Base-by-base conservation (phyloP, 2,888 invertebrate genomes). In the Scaptomyza reducta region DNA sequence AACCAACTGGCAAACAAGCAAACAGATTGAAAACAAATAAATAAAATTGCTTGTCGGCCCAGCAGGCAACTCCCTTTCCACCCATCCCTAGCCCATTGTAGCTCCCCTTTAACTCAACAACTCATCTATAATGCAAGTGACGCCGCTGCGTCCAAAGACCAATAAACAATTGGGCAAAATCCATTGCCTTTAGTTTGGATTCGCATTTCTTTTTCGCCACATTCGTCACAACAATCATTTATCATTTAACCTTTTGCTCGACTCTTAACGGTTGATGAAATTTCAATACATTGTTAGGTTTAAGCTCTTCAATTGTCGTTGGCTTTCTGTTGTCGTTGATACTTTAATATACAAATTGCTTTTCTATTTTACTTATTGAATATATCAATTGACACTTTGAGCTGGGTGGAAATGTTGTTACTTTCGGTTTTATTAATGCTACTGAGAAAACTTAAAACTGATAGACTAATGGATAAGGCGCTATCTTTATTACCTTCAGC, bases 1-100 rank as follows among this genome's bases (percentile, higher is more conserved):
- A 82, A 87, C 82, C 82, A 84, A 82, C 82, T 81, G 83, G 81
- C 82, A 82, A 87, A 87, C 82, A 82, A 76, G 85, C 82, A 87
- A 82, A 82, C 82, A 87, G 82, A 82, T 82, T 82, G 82, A 82
- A 82, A 87, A 87, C 82, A 82, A 82, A 82, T 82, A 82, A 84
- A 82, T 87, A 83, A 76, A 77, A 76, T 76, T 74, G 74, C 74
- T 77, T 67, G 73, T 74, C 74, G 72, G 67, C 72, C 77, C 72
- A 65, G 71, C 73, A 76, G 76, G 68, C 68, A 67, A 53, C 31
- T 14, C 16, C 47, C 13, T 6, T 13, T 22, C 5, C 3, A 22
- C 22, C 45, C 3, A 31, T 38, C 13, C 31, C 29, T 11, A 9
- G 13, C 13, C 31, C 25, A 41, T n/a, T 5, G 40, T 10, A 10